phyloP scores from a whole-genome alignment of 2,113 vertebrate species.

The Ageneiosus marmoratus region DNA sequence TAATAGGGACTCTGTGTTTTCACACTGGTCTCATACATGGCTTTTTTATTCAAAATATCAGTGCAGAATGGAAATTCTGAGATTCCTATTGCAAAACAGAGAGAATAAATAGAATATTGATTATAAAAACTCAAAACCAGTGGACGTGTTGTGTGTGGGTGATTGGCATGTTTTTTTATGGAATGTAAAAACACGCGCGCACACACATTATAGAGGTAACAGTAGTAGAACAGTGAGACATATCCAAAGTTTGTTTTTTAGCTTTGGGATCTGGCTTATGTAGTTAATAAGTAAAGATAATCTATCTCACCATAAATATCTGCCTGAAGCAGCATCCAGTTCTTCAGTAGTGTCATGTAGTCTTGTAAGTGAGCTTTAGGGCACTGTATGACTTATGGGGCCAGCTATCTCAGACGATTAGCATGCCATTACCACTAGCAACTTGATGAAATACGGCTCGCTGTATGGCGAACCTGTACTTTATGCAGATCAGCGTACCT shows the following conservation, averaged over 20 bases:
- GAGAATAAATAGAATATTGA: background rate
- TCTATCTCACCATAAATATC: conserved; percentile 5
- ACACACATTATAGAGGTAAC: background rate
- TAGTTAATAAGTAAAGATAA: background rate
- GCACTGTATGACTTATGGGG: background rate
- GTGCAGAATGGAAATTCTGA: background rate
- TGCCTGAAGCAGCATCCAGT: background rate
- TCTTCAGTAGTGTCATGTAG: background rate
- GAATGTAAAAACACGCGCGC: background rate
- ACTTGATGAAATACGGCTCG: background rate
- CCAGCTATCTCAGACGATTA: background rate
- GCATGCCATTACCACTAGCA: background rate
- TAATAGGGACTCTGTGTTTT: background rate
- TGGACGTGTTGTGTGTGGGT: background rate
- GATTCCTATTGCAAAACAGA: background rate
- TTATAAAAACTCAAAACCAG: background rate
- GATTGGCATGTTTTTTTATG: background rate
- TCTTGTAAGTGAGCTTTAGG: background rate
- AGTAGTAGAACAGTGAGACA: background rate
- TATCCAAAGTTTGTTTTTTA: background rate
- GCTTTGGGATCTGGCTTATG: background rate
- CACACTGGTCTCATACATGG: background rate
- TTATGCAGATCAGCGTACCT: background rate
- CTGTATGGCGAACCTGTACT: background rate
- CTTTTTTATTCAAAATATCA: background rate